Evolutionary conservation across 2,797 vertebrate species (phyloP).

Genomic region (Lepus townsendii): DNA sequence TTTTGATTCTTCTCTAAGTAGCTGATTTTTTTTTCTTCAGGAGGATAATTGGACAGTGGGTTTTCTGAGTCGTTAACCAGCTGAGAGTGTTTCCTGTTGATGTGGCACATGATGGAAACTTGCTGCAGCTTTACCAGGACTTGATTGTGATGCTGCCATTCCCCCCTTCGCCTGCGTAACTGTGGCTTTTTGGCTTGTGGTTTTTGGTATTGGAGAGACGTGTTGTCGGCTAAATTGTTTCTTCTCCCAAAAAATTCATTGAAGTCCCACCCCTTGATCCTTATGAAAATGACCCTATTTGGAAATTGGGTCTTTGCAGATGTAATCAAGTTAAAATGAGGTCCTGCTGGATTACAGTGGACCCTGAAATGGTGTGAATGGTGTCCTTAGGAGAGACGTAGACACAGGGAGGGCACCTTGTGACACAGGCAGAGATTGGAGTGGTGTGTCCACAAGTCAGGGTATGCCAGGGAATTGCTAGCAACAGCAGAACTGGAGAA

Average conservation of each 20-base stretch:
- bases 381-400: background rate
- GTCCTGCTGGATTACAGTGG: no score
- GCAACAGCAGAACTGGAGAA: background rate
- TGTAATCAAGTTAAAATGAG: background rate
- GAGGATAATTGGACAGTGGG: background rate
- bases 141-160: background rate
- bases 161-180: background rate
- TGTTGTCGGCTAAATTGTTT: background rate
- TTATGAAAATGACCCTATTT: slow-evolving; percentile 2
- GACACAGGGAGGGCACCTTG: background rate
- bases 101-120: background rate
- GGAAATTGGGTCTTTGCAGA: slow-evolving; percentile 23
- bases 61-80: slow-evolving; percentile 30
- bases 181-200: background rate
- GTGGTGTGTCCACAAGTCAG: background rate
- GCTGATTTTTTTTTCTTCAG: background rate
- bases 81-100: background rate
- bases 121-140: background rate
- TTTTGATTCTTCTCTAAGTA: slow-evolving; percentile 48
- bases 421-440: background rate
- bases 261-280: background rate
- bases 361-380: no score
- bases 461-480: background rate
- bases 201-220: background rate
- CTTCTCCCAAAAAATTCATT: background rate